Base-by-base conservation (phyloP, 2,888 invertebrate genomes). In the Horisme vitalbata region DNA sequence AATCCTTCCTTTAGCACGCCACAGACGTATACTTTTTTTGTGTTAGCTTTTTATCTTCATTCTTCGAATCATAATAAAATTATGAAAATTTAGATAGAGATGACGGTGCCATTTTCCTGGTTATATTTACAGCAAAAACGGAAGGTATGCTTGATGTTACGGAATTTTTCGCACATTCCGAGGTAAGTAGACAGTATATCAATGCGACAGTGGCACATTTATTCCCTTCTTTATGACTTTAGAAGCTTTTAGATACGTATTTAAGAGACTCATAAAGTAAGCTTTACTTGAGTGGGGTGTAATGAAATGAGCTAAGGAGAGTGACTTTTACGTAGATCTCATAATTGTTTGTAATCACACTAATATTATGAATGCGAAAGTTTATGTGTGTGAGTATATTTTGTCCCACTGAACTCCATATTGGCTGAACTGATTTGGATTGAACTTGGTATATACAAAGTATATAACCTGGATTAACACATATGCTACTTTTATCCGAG, bases 261-360 rank as follows among this genome's bases (percentile, higher is more conserved):
- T 70, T 65, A 61, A 63, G 57, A 53, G 59, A 39, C 52, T 28
- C 56, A 63, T 66, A 64, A 70, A 70, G 60, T 61, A 56, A 30
- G 43, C 51, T 60, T 57, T 55, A 56, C 53, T 55, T 48, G 54
- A 53, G 56, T 45, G 31, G 53, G 56, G 57, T 43, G 39, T 49
- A 58, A 55, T 58, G 58, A 58, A 58, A 62, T 57, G 51, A 55
- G 53, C 59, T 59, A 53, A 55, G 55, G 53, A 54, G 43, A 56
- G 47, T 52, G 45, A 38, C 47, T 46, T 55, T 61, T 57, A 61
- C 47, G 57, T 49, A 49, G 37, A 45, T 41, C 50, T 54, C 52
- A 50, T 52, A 55, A 55, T 55, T 58, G 55, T 54, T 58, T 45
- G 43, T 41, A 45, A 45, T 43, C 38, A 58, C 48, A 47, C 46